These are phyloP conservation scores for Drosophila cracens DNA, from an alignment of 2,888 invertebrate species.

Conservation along the genomic window DNA sequence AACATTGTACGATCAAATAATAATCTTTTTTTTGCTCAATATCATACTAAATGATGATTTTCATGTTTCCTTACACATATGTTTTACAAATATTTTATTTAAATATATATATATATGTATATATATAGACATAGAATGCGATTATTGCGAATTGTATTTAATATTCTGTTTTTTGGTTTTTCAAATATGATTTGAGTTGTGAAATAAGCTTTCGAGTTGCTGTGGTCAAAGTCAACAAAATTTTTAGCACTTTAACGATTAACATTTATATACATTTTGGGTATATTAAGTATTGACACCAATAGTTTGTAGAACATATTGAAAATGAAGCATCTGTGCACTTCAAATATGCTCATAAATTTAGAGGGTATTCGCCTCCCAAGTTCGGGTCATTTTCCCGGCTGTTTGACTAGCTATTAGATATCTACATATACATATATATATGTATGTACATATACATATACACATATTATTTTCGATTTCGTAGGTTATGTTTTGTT, in stretches of 20 bases:
- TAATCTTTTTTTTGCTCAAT: background rate
- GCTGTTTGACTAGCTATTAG: background rate
- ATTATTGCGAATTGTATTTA: background rate
- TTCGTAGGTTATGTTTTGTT: background rate
- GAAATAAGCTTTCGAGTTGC: background rate
- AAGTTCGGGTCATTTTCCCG: background rate
- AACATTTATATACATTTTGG: background rate
- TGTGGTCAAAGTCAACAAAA: background rate
- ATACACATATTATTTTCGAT: background rate
- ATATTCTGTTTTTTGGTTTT: background rate
- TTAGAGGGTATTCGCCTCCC: background rate
- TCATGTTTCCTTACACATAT: background rate
- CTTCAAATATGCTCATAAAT: background rate
- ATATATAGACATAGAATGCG: background rate
- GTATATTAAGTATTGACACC: background rate
- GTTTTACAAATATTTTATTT: background rate
- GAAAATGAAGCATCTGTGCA: background rate
- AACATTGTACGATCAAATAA: background rate
- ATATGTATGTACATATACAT: no score
- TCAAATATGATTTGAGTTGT: background rate
- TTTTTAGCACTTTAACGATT: background rate
- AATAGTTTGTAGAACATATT: background rate
- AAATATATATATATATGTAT: background rate
- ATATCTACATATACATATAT: background rate
- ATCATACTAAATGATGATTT: background rate